phyloP scores from a whole-genome alignment of 23 tunicate genomes.

The Pegea sp. region DNA sequence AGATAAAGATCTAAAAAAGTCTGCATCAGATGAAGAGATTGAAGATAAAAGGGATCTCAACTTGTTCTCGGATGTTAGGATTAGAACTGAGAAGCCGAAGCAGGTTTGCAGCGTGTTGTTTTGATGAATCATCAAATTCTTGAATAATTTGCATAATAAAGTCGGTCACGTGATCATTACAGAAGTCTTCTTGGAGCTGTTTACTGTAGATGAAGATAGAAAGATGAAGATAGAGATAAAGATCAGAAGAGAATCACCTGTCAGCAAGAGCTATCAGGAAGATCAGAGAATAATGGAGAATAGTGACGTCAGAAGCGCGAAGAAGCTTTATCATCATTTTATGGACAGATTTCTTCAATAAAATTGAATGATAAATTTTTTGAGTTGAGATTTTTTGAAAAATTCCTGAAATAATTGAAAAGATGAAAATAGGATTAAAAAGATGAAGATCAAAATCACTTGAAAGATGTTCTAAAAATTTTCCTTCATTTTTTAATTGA shows the following conservation, averaged over 20 bases:
- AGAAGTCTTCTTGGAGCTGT: background rate
- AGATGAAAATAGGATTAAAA: background rate
- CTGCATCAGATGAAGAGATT: too few relatives aligned
- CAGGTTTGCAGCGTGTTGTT: constrained; percentile 40
- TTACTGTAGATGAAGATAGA: background rate
- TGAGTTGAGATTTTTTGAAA: constrained; percentile 26
- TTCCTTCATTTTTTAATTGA: constrained; percentile 22
- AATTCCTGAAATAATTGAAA: constrained; percentile 17
- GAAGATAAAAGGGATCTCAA: too few relatives aligned
- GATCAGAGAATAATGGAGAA: constrained; percentile 55
- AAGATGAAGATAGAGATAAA: background rate
- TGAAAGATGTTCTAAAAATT: background rate
- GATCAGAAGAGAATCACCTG: constrained; percentile 5
- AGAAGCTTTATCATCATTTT: constrained; percentile 26
- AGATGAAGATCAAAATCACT: background rate
- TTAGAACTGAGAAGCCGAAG: constrained; percentile 37
- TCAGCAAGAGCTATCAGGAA: constrained; percentile 32
- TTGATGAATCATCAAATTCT: constrained; percentile 55
- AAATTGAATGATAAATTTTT: constrained; percentile 4
- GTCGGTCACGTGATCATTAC: background rate
- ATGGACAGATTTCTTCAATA: constrained; percentile 20
- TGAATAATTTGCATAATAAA: constrained; percentile 46
- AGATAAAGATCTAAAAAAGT: constrained; percentile 82
- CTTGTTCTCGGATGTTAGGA: constrained; percentile 46
- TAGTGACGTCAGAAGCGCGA: constrained; percentile 29